Conservation (phyloP, 2,888 invertebrate genomes). For the Cephalotes varians region DNA sequence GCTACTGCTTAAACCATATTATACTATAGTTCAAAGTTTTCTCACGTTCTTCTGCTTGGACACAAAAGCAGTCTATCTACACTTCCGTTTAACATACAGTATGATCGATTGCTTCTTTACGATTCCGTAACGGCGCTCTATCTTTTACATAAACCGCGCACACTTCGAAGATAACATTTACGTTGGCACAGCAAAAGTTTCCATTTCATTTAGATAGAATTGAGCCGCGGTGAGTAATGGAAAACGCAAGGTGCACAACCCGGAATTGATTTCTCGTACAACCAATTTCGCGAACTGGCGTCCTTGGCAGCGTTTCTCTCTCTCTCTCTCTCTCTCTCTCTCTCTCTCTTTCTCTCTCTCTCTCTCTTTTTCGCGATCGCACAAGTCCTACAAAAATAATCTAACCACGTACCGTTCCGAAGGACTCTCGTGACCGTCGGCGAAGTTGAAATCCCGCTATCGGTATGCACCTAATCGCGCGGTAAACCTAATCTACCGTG, state of each 20-base stretch:
- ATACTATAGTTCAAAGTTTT: not conserved
- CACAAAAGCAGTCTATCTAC: conserved; percentile 9
- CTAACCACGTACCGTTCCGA: conserved; percentile 25
- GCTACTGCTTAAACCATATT: conserved; percentile 1
- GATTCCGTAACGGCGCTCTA: not conserved
- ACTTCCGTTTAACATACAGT: conserved; percentile 19
- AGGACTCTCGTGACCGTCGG: conserved; percentile 6
- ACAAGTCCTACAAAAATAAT: conserved; percentile 31
- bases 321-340: not conserved
- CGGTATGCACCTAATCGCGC: conserved; percentile 35
- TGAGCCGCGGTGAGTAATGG: conserved; percentile 39
- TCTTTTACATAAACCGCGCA: conserved; percentile 37
- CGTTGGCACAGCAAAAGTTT: conserved; percentile 50
- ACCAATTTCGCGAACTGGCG: conserved; percentile 43
- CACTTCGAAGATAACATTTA: conserved; percentile 44
- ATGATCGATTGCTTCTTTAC: conserved; percentile 35
- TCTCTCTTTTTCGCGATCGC: not conserved
- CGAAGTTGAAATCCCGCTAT: conserved; percentile 16
- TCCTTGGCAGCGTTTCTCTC: conserved; percentile 19
- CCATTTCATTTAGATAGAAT: conserved; percentile 50
- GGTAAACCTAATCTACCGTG: conserved; percentile 27
- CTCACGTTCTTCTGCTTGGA: not conserved
- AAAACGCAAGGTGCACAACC: conserved; percentile 46
- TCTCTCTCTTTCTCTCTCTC: not conserved
- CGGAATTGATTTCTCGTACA: conserved; percentile 51